Evolutionary conservation across 2,797 vertebrate species (phyloP).

Genomic region (Enteromius mattozi): DNA sequence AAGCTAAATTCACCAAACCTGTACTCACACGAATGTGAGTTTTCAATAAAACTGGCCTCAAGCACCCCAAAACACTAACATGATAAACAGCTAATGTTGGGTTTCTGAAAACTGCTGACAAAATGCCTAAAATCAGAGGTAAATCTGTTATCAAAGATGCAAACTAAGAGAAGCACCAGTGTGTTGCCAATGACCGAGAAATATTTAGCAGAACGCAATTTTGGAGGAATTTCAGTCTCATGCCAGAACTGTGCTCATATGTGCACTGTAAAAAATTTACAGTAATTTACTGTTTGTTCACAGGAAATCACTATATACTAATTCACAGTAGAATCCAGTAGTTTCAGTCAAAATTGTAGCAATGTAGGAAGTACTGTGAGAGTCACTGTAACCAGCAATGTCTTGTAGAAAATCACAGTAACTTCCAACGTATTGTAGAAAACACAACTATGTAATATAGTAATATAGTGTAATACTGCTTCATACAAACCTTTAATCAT

Average conservation of each 20-base stretch:
- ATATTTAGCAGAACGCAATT: not conserved
- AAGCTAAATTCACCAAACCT: not conserved
- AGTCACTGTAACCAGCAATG: too few species aligned
- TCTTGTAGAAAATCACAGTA: too few species aligned
- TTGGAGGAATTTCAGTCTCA: not conserved
- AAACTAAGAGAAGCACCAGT: not conserved
- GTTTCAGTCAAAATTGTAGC: too few species aligned
- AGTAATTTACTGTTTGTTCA: too few species aligned
- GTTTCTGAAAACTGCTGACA: slow-evolving; percentile 5
- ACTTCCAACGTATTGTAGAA: too few species aligned
- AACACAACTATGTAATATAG: too few species aligned
- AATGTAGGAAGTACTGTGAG: too few species aligned
- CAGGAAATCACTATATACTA: too few species aligned
- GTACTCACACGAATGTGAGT: not conserved
- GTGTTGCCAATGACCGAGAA: not conserved
- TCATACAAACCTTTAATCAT: too few species aligned
- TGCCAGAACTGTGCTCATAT: not conserved
- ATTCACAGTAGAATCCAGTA: too few species aligned
- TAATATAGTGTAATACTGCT: too few species aligned
- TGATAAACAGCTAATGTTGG: not conserved
- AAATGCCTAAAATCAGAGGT: not conserved
- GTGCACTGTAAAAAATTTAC: not conserved
- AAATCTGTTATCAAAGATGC: not conserved
- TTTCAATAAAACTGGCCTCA: not conserved
- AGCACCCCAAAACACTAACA: not conserved